Percentiles rank a stretch among this genome's conserved stretches.
These are phyloP conservation scores for Pseudomyrmex flavicornis DNA, from an alignment of 1,140 invertebrate species.

Conservation along the genomic window DNA sequence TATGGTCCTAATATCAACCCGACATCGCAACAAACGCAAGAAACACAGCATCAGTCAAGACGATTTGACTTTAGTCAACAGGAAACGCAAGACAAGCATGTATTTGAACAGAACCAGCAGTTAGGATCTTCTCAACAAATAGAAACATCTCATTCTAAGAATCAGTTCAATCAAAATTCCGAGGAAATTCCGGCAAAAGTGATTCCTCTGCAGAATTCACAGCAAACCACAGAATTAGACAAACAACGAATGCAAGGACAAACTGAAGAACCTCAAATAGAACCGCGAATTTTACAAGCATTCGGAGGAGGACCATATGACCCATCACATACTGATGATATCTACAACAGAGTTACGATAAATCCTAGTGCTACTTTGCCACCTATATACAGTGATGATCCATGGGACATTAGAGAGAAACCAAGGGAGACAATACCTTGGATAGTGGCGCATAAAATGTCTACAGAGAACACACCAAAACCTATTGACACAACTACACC, in stretches of 20 bases:
- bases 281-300: conserved; percentile 77
- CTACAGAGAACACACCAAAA: conserved; percentile 26
- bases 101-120: conserved; percentile 20
- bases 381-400: conserved; percentile 63
- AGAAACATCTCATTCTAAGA: background rate
- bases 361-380: conserved; percentile 77
- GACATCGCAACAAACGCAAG: conserved; percentile 24
- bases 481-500: conserved; percentile 35
- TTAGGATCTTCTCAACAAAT: conserved; percentile 39
- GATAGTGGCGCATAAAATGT: conserved; percentile 19
- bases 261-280: conserved; percentile 16
- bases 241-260: conserved; percentile 11
- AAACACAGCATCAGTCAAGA: conserved; percentile 20
- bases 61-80: conserved; percentile 23
- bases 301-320: conserved; percentile 78
- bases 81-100: conserved; percentile 25
- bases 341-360: conserved; percentile 70
- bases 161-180: conserved; percentile 25
- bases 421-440: conserved; percentile 57
- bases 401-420: conserved; percentile 78
- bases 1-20: conserved; percentile 43
- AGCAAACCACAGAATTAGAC: background rate
- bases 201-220: conserved; percentile 17
- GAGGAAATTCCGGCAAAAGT: background rate
- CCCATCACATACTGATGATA: conserved; percentile 64